phyloP scores from a whole-genome alignment of 1,140 invertebrate genomes.

The Archivesica marissinica region DNA sequence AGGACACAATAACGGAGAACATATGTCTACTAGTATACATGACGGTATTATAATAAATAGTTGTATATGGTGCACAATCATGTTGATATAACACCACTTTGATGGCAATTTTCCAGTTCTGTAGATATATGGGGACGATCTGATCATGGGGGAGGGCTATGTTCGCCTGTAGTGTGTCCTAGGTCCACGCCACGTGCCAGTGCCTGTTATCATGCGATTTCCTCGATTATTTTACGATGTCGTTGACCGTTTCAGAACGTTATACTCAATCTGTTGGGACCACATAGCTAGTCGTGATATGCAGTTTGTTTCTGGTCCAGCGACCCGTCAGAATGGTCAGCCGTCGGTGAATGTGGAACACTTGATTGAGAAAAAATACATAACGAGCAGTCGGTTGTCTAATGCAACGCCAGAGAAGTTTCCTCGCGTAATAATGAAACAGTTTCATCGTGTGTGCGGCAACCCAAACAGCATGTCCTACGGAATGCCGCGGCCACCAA shows the following conservation, averaged over 20 bases:
- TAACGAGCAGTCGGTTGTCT: slow-evolving; percentile 16
- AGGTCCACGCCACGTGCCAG: neutral
- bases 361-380: slow-evolving; percentile 55
- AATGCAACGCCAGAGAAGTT: slow-evolving; percentile 54
- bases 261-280: slow-evolving; percentile 35
- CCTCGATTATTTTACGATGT: no score
- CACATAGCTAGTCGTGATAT: slow-evolving; percentile 41
- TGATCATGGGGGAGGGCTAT: neutral
- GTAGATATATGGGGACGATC: neutral
- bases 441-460: slow-evolving; percentile 29
- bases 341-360: slow-evolving; percentile 22
- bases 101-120: neutral
- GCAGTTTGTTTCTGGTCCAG: neutral
- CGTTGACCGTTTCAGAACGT: slow-evolving; percentile 50
- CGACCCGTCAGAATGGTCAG: neutral
- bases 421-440: slow-evolving; percentile 20
- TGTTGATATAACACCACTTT: neutral
- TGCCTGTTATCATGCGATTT: neutral
- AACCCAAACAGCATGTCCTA: slow-evolving; percentile 10
- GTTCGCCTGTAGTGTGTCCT: neutral
- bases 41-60: neutral
- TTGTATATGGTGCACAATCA: neutral
- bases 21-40: no score
- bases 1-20: no score
- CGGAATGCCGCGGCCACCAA: slow-evolving; percentile 50